Conservation (phyloP, 2,797 vertebrate species). For the Syngnathus acus region DNA sequence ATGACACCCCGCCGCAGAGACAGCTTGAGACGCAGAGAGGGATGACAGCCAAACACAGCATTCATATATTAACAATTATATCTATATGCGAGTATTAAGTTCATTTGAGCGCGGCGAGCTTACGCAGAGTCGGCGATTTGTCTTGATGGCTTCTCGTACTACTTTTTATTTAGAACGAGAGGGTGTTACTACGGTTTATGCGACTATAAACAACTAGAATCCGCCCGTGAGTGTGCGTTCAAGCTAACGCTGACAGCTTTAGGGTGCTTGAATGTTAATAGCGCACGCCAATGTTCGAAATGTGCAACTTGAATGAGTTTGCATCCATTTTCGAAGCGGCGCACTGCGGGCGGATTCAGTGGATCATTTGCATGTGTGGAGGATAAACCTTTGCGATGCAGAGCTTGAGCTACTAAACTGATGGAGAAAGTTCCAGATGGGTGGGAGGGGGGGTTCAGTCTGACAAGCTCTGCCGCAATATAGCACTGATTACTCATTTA, state of each 20-base stretch:
- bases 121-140: not conserved
- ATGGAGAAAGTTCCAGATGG: not conserved
- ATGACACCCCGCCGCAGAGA: constrained; percentile 18
- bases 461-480: not conserved
- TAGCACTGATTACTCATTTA: not conserved
- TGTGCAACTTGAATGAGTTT: not conserved
- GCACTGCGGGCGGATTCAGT: not conserved
- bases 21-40: constrained; percentile 24
- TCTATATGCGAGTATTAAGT: constrained; percentile 5
- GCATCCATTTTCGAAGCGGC: not conserved
- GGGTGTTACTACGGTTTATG: not conserved
- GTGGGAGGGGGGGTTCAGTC: not conserved
- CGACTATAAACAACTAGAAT: not conserved
- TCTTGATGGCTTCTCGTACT: not conserved
- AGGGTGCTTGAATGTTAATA: constrained; percentile 1
- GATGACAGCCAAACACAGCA: not conserved
- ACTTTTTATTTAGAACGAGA: not conserved
- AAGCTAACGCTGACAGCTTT: not conserved
- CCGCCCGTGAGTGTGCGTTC: not conserved
- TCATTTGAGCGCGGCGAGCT: constrained; percentile 13
- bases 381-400: not conserved
- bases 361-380: not conserved
- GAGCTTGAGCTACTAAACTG: not conserved
- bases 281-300: not conserved
- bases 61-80: not conserved